phyloP scores from a whole-genome alignment of 2,888 invertebrate genomes.

The Drosophila yooni region DNA sequence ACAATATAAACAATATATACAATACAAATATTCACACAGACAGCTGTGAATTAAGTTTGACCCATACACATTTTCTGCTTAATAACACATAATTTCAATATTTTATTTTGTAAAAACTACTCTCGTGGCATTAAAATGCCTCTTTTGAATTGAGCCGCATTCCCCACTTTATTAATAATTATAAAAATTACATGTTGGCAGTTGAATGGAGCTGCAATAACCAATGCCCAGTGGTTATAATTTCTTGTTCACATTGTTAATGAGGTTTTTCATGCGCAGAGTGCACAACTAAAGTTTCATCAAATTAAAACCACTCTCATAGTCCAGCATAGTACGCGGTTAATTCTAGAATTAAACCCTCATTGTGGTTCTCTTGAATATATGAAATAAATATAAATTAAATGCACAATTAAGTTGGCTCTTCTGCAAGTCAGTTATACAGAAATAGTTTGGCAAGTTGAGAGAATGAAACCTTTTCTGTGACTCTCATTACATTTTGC shows the following conservation, averaged over 20 bases:
- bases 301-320: constrained; percentile 24
- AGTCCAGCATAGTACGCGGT: constrained; percentile 28
- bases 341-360: constrained; percentile 26
- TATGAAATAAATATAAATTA: constrained; percentile 52
- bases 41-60: not conserved
- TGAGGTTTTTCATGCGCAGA: constrained; percentile 15
- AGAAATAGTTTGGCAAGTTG: constrained; percentile 29
- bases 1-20: too few species aligned
- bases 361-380: constrained; percentile 16
- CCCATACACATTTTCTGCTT: not conserved
- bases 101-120: constrained; percentile 3
- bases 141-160: not conserved
- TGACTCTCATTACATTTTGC: constrained; percentile 57
- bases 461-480: constrained; percentile 21
- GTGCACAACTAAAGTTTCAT: constrained; percentile 18
- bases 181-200: not conserved
- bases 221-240: constrained; percentile 16
- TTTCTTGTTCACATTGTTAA: constrained; percentile 35
- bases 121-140: constrained; percentile 1
- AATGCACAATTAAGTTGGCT: constrained; percentile 44
- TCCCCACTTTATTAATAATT: constrained; percentile 6
- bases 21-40: too few species aligned
- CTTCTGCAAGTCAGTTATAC: constrained; percentile 39
- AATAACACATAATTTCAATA: constrained; percentile 13
- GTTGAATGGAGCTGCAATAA: constrained; percentile 11